Conservation (phyloP, 2,113 vertebrate genomes). For the Bos indicus region DNA sequence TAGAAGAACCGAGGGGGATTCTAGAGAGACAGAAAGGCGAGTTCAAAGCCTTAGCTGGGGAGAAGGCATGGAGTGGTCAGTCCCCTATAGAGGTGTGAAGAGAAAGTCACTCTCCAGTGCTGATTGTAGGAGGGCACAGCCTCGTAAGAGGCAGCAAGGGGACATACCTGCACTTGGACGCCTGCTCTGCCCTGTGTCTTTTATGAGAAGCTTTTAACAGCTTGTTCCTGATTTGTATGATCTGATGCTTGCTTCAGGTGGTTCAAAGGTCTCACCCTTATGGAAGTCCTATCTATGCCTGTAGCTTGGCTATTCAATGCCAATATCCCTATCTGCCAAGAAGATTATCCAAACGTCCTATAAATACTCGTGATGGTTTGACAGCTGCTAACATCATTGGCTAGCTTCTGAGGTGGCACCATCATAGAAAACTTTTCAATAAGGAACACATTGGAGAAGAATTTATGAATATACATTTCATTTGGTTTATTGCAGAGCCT, state of each 20-base stretch:
- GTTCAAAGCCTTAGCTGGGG: not conserved
- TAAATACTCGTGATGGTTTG: not conserved
- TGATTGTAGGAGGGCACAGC: not conserved
- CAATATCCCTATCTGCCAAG: not conserved
- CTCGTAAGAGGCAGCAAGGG: too few species aligned
- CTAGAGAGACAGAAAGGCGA: not conserved
- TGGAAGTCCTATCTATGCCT: not conserved
- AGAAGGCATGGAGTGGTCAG: not conserved
- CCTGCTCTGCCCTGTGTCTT: not conserved
- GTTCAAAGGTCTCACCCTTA: not conserved
- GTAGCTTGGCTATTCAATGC: not conserved
- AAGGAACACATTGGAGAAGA: not conserved
- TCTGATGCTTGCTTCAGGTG: not conserved
- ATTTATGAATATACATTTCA: not conserved
- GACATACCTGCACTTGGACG: fast-evolving
- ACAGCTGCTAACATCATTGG: not conserved
- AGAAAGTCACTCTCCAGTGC: not conserved
- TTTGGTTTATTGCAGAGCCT: not conserved
- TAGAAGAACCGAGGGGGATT: not conserved
- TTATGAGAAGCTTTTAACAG: not conserved
- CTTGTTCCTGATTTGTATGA: not conserved
- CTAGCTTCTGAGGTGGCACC: not conserved
- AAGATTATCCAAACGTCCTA: not conserved
- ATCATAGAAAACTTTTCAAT: not conserved
- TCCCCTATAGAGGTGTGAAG: not conserved